Evolutionary conservation across 2,113 vertebrate genomes (phyloP).

Genomic region (Rhizomys pruinosus): DNA sequence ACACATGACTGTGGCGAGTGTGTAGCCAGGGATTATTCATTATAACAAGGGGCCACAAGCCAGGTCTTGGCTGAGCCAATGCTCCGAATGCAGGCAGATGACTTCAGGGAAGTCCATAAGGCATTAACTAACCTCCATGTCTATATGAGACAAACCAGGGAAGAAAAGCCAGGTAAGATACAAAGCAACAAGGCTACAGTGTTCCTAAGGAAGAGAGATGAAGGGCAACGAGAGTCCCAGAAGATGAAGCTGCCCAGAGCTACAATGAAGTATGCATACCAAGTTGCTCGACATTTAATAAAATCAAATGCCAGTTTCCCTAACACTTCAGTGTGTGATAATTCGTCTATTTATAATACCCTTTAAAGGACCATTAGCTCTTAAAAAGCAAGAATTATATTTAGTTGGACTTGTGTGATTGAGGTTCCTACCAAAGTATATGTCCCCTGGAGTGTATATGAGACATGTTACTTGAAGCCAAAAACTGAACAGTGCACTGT

Average conservation of each 20-base stretch:
- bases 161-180: not conserved
- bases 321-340: not conserved
- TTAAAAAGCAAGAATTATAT: not conserved
- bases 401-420: not conserved
- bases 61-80: not conserved
- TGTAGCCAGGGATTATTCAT: fast-evolving
- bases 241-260: not conserved
- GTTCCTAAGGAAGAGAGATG: not conserved
- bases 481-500: not conserved
- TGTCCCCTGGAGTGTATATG: not conserved
- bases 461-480: not conserved
- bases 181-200: not conserved
- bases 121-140: not conserved
- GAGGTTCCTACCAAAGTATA: not conserved
- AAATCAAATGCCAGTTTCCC: not conserved
- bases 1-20: not conserved
- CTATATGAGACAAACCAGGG: not conserved
- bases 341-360: not conserved
- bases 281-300: not conserved
- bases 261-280: not conserved
- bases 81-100: not conserved
- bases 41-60: not conserved
- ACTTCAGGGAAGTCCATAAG: not conserved
- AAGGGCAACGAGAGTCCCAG: not conserved
- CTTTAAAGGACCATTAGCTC: not conserved